Percentiles rank a stretch among this genome's conserved stretches.
phyloP scores from a whole-genome alignment of 1,140 invertebrate species.

The Pseudomyrmex cubaensis region DNA sequence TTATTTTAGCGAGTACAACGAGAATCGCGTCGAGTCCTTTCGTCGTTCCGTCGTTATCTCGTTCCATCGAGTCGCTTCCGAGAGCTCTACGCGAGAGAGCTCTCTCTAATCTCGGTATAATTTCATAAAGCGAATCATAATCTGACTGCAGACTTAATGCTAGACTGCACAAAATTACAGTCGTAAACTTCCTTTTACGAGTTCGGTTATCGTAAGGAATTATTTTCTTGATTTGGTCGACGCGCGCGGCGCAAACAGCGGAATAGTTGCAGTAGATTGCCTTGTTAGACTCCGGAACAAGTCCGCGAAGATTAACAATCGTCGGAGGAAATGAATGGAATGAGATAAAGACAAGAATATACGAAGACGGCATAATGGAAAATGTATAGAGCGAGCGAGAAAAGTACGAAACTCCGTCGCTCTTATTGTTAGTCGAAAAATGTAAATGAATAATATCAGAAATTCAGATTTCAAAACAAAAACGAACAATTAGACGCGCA shows the following conservation, averaged over 20 bases:
- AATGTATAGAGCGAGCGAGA: conserved; percentile 24
- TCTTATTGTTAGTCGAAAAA: conserved; percentile 15
- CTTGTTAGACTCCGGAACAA: conserved; percentile 59
- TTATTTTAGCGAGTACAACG: conserved; percentile 48
- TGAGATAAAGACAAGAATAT: conserved; percentile 49
- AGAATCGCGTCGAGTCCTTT: conserved; percentile 15
- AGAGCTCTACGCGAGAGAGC: no score
- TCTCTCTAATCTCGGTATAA: conserved; percentile 40
- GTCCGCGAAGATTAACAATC: conserved; percentile 58
- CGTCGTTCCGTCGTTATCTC: conserved; percentile 9
- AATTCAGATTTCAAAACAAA: not conserved
- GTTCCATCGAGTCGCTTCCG: not conserved
- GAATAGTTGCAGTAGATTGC: conserved; percentile 58
- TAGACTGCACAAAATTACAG: conserved; percentile 38
- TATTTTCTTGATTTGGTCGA: conserved; percentile 59
- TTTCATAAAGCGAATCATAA: conserved; percentile 49
- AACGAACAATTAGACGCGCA: not conserved
- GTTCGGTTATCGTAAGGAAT: conserved; percentile 59
- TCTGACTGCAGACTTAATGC: conserved; percentile 47
- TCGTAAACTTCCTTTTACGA: conserved; percentile 50
- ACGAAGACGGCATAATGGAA: conserved; percentile 45
- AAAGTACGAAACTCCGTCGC: conserved; percentile 32
- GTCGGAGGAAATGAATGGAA: conserved; percentile 50
- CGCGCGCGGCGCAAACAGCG: conserved; percentile 38
- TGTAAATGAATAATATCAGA: not conserved